These are phyloP conservation scores for Macropis europaea DNA, from an alignment of 2,888 invertebrate species.

Conservation along the genomic window DNA sequence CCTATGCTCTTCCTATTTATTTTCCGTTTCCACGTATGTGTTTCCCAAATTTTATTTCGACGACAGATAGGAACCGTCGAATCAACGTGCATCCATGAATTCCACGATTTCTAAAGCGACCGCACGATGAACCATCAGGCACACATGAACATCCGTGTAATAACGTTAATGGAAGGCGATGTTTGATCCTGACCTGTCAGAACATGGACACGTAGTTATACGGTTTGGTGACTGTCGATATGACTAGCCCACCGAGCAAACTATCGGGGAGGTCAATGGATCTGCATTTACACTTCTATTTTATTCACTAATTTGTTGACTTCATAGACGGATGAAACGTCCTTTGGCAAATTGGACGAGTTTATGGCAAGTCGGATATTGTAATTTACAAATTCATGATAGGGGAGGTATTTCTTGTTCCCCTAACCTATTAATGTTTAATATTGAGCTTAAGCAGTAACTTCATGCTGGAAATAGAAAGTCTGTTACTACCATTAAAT, in stretches of 20 bases:
- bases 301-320: too few species aligned
- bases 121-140: constrained; percentile 2
- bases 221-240: constrained; percentile 14
- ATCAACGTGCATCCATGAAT: constrained; percentile 20
- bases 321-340: too few species aligned
- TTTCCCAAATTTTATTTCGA: constrained; percentile 1
- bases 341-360: too few species aligned
- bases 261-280: constrained; percentile 7
- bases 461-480: too few species aligned
- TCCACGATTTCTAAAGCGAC: constrained; percentile 29
- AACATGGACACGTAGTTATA: constrained; percentile 17
- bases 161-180: constrained; percentile 66
- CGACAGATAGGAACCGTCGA: background rate
- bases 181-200: constrained; percentile 51
- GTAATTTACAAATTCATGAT: too few species aligned
- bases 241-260: background rate
- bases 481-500: too few species aligned
- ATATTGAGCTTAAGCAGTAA: too few species aligned
- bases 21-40: constrained; percentile 40
- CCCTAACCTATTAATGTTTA: too few species aligned
- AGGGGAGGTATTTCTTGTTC: too few species aligned
- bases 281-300: constrained; percentile 10
- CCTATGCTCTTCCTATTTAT: constrained; percentile 26
- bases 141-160: constrained; percentile 48
- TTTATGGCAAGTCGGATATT: too few species aligned